A percentile compares a stretch with the other conserved stretches of the same genome.
Evolutionary conservation across 2,113 vertebrate species (phyloP).

Genomic region (Anas platyrhynchos): DNA sequence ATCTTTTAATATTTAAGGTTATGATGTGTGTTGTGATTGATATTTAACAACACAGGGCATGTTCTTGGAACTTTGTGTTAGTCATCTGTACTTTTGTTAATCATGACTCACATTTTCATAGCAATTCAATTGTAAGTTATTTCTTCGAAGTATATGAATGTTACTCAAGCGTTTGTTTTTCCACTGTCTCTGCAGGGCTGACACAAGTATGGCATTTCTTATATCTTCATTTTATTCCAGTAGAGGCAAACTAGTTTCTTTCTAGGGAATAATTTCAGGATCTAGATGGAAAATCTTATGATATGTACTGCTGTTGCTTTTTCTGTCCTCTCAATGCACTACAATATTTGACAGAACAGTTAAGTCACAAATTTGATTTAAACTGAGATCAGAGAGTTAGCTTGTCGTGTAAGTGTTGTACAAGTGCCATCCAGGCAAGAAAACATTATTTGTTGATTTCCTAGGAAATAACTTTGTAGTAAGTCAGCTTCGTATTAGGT

Average conservation of each 20-base stretch:
- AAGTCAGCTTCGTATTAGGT: background rate
- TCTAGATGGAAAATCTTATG: background rate
- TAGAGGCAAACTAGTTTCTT: background rate
- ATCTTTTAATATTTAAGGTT: slow-evolving; percentile 30
- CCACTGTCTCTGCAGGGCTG: background rate
- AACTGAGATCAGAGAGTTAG: background rate
- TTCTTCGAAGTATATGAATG: background rate
- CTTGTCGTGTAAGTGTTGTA: background rate
- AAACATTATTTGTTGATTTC: slow-evolving; percentile 1
- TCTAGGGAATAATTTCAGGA: background rate
- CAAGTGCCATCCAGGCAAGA: background rate
- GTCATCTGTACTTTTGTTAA: background rate
- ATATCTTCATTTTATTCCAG: background rate
- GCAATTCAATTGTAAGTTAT: background rate
- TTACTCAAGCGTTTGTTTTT: background rate
- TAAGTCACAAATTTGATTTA: slow-evolving; percentile 1
- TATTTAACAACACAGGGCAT: background rate
- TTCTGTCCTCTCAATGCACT: background rate
- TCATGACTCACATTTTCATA: background rate
- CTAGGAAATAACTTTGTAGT: background rate
- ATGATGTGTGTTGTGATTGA: background rate
- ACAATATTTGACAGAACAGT: background rate
- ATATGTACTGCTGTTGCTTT: background rate
- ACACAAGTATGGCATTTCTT: background rate
- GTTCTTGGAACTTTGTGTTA: background rate